A percentile compares a stretch with the other conserved stretches of the same genome.
Conservation (phyloP, 2,797 vertebrate species). For the Champsocephalus gunnari region DNA sequence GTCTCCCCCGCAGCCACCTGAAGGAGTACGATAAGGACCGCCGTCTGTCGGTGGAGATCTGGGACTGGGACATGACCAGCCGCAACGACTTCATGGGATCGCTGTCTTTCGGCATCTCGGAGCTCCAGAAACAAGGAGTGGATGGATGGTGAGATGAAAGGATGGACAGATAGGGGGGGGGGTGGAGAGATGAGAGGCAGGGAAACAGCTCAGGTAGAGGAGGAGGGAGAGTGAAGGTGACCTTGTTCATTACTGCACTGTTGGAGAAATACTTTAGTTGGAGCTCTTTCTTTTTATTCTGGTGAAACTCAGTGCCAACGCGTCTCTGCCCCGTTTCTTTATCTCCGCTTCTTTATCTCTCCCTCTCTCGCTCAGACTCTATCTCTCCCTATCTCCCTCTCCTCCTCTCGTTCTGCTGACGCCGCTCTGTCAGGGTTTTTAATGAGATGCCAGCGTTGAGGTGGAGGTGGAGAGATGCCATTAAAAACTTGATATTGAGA, state of each 20-base stretch:
- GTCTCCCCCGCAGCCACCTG: conserved; percentile 83
- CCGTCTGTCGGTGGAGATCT: conserved; percentile 94
- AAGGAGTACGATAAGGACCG: conserved; percentile 95
- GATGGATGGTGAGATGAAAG: conserved; percentile 78
- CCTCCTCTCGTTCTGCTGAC: conserved; percentile 71
- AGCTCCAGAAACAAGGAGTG: conserved; percentile 78
- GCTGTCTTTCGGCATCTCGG: conserved; percentile 86
- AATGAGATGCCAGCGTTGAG: conserved; percentile 80
- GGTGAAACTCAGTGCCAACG: conserved; percentile 63
- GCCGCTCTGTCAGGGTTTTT: conserved; percentile 75
- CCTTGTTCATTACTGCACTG: conserved; percentile 74
- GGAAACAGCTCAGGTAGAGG: conserved; percentile 31
- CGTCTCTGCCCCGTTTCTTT: conserved; percentile 66
- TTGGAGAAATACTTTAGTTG: conserved; percentile 61
- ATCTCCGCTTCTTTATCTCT: conserved; percentile 68
- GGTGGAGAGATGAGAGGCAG: conserved; percentile 23
- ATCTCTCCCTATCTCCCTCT: conserved; percentile 58
- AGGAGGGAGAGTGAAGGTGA: conserved; percentile 68
- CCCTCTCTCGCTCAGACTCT: conserved; percentile 54
- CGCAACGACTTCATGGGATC: conserved; percentile 99
- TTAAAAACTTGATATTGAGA: conserved; percentile 58
- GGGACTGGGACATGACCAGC: conserved; percentile 99
- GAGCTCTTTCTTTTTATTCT: conserved; percentile 55
- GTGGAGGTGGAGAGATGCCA: conserved; percentile 65
- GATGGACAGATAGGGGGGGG: conserved; percentile 5